Percentiles rank a stretch among this genome's conserved stretches.
Evolutionary conservation across 2,888 invertebrate species (phyloP).

Genomic region (Rhingia rostrata): DNA sequence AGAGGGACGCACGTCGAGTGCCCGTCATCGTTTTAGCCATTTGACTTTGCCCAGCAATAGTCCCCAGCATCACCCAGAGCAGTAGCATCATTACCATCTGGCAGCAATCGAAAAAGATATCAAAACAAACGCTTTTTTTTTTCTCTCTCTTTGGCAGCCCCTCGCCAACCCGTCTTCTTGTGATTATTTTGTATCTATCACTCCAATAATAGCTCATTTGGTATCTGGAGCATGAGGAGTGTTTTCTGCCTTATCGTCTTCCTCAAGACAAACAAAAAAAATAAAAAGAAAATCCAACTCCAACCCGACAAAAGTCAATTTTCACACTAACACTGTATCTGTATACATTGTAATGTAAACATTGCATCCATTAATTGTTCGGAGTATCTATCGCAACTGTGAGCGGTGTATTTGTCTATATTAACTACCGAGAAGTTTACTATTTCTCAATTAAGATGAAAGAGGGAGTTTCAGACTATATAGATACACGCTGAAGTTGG

Average conservation of each 20-base stretch:
- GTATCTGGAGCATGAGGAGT: conserved; percentile 41
- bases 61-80: conserved; percentile 10
- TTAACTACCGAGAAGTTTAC: conserved; percentile 23
- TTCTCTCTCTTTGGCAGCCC: not conserved
- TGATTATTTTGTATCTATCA: conserved; percentile 7
- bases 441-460: conserved; percentile 50
- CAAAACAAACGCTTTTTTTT: conserved; percentile 13
- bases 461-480: conserved; percentile 20
- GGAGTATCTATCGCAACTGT: conserved; percentile 25
- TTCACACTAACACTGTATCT: conserved; percentile 7
- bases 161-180: not conserved
- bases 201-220: conserved; percentile 34
- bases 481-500: not conserved
- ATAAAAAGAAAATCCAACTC: not conserved
- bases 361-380: conserved; percentile 53
- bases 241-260: conserved; percentile 7
- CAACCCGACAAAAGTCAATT: conserved; percentile 45
- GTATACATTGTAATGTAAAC: conserved; percentile 41
- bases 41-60: conserved; percentile 19
- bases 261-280: not conserved
- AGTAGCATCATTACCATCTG: conserved; percentile 49
- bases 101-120: conserved; percentile 49
- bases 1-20: conserved; percentile 40
- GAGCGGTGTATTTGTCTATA: conserved; percentile 29
- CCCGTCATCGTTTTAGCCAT: conserved; percentile 37